These are phyloP conservation scores for Panthera leo DNA, from an alignment of 2,113 vertebrate genomes.

Conservation along the genomic window DNA sequence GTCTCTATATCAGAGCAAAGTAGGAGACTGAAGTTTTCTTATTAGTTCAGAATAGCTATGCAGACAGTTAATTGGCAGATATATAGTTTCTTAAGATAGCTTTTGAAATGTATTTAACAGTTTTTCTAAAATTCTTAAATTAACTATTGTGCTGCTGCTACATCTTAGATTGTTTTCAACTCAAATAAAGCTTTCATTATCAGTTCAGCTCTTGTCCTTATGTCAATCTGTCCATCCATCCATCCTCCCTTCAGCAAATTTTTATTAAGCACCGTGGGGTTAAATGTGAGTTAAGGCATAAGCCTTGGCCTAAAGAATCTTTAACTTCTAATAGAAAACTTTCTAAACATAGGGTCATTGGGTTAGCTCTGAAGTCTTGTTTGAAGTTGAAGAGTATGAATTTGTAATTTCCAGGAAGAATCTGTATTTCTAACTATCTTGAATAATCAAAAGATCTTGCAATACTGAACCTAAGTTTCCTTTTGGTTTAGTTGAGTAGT, in stretches of 20 bases:
- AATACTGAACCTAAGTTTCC: background rate
- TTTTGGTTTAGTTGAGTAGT: constrained; percentile 5
- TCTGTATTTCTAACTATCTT: background rate
- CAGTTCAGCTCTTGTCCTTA: background rate
- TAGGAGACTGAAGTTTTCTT: constrained; percentile 29
- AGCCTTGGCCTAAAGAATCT: background rate
- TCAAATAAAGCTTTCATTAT: background rate
- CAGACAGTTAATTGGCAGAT: background rate
- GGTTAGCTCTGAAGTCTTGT: background rate
- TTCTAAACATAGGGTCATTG: background rate
- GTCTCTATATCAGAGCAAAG: background rate
- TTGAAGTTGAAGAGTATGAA: constrained; percentile 28
- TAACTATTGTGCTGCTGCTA: background rate
- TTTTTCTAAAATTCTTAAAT: background rate
- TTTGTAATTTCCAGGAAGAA: constrained; percentile 35
- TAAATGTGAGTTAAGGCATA: background rate
- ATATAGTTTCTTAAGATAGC: constrained; percentile 6
- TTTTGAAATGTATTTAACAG: background rate
- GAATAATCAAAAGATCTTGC: constrained; percentile 12
- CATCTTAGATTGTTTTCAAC: background rate
- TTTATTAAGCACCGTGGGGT: background rate
- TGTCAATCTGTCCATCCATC: background rate
- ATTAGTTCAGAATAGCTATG: background rate
- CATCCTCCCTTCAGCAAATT: background rate
- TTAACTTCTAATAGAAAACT: background rate